Conservation (phyloP, 2,797 vertebrate species). For the Pteronotus mesoamericanus region DNA sequence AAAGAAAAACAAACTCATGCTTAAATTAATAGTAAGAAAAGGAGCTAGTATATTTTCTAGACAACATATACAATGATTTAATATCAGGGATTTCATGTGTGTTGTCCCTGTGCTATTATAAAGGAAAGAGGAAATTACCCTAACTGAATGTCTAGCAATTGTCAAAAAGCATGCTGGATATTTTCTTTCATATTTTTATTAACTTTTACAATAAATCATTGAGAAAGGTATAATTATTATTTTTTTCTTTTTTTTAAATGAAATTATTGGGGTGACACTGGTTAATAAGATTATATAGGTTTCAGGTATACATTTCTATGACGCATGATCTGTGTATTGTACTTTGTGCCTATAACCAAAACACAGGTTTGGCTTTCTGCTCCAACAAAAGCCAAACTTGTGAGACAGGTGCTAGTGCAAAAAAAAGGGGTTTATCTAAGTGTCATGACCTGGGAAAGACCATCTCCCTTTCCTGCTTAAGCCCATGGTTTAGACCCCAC, state of each 20-base stretch:
- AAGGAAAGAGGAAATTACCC: background rate
- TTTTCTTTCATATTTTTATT: background rate
- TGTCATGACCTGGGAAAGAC: background rate
- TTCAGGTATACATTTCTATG: background rate
- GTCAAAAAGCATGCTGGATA: background rate
- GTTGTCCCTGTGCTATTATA: background rate
- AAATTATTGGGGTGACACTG: background rate
- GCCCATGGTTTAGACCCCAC: no score
- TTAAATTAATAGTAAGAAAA: background rate
- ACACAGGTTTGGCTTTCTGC: background rate
- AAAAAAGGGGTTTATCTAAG: background rate
- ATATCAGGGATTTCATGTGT: background rate
- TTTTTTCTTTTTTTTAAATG: background rate
- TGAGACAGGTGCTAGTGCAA: background rate
- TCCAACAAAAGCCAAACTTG: background rate
- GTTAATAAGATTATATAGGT: background rate
- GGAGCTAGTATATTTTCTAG: background rate
- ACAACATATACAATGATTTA: background rate
- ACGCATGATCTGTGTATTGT: background rate
- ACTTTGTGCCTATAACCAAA: background rate
- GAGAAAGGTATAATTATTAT: background rate
- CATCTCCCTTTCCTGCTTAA: background rate
- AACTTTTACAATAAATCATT: background rate
- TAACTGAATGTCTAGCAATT: background rate
- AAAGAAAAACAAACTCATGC: background rate